These are phyloP conservation scores for Pseudocheirus occidentalis DNA, from an alignment of 2,797 vertebrate genomes.

Conservation along the genomic window DNA sequence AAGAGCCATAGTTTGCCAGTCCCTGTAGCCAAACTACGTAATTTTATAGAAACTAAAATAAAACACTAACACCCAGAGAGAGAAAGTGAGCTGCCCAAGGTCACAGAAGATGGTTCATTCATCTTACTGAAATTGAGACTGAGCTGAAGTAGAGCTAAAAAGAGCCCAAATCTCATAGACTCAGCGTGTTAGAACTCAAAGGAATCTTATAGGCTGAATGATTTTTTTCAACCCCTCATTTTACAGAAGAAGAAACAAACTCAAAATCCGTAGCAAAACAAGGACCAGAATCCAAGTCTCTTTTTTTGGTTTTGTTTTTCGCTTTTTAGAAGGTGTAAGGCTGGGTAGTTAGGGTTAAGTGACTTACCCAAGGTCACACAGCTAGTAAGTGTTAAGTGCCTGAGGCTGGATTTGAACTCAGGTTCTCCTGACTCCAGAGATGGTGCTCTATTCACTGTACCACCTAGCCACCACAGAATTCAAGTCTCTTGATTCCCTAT, in stretches of 20 bases:
- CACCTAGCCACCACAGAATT: too few relatives aligned
- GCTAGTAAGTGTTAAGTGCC: too few relatives aligned
- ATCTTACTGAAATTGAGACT: background rate
- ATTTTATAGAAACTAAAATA: background rate
- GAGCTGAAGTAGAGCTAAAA: background rate
- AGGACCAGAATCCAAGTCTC: background rate
- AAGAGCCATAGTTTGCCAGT: background rate
- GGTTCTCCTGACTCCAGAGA: too few relatives aligned
- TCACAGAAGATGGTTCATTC: background rate
- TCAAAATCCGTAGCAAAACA: background rate
- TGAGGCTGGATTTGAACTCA: too few relatives aligned
- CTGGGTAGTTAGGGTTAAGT: too few relatives aligned
- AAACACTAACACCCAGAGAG: background rate
- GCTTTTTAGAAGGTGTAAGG: too few relatives aligned
- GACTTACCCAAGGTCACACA: too few relatives aligned
- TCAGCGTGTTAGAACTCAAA: background rate
- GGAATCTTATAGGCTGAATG: background rate
- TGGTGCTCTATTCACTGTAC: too few relatives aligned
- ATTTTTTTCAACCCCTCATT: background rate
- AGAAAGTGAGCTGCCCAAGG: background rate
- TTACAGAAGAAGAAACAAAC: background rate
- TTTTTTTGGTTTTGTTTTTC: too few relatives aligned
- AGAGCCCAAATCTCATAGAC: background rate
- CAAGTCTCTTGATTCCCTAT: background rate
- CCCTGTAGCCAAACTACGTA: background rate